Percentiles rank a stretch among this genome's conserved stretches.
Evolutionary conservation across 1,140 invertebrate species (phyloP).

Genomic region (Anastatus disparis): DNA sequence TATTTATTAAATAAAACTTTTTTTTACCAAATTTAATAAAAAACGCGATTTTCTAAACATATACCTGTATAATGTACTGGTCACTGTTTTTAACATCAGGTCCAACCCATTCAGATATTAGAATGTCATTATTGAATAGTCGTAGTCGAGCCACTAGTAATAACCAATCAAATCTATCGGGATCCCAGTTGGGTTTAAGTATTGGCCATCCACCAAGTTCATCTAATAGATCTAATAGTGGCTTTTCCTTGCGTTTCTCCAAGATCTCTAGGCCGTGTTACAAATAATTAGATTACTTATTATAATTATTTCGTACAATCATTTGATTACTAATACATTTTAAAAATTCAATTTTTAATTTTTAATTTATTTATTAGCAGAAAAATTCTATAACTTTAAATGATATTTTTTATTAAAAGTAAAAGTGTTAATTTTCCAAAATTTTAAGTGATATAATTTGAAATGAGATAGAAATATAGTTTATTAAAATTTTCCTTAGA

Average conservation of each 20-base stretch:
- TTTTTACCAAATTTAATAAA: slow-evolving; percentile 2
- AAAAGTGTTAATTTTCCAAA: too few species aligned
- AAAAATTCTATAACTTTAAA: too few species aligned
- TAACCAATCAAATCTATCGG: slow-evolving; percentile 78
- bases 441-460: too few species aligned
- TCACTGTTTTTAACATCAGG: slow-evolving; percentile 90
- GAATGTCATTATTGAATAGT: slow-evolving; percentile 84
- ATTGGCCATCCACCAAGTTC: slow-evolving; percentile 89
- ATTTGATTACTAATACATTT: too few species aligned
- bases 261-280: slow-evolving; percentile 70
- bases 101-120: slow-evolving; percentile 86
- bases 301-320: too few species aligned
- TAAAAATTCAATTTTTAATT: too few species aligned
- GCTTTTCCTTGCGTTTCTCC: slow-evolving; percentile 75
- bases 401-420: too few species aligned
- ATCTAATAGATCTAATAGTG: slow-evolving; percentile 77
- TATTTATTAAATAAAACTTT: not conserved
- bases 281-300: too few species aligned
- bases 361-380: too few species aligned
- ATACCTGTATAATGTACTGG: slow-evolving; percentile 84
- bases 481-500: too few species aligned
- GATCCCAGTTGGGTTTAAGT: slow-evolving; percentile 73
- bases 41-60: not conserved
- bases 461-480: too few species aligned
- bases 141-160: slow-evolving; percentile 79